Percentiles rank a stretch among this genome's conserved stretches.
These are phyloP conservation scores for Maccullochella peelii DNA, from an alignment of 2,113 vertebrate species.

Conservation along the genomic window DNA sequence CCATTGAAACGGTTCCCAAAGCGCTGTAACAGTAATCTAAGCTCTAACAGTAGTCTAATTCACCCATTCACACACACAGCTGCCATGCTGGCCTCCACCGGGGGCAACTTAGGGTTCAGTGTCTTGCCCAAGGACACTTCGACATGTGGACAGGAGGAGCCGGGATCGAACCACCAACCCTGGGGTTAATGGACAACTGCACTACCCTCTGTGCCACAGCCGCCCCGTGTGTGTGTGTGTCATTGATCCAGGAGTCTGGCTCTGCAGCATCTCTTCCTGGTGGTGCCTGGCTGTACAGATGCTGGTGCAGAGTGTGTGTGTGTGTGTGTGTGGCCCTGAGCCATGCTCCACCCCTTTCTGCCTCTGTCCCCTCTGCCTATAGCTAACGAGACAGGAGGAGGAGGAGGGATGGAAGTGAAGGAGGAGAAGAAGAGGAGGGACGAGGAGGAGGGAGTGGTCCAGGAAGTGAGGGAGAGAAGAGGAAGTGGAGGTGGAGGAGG, in stretches of 20 bases:
- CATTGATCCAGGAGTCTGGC: slow-evolving; percentile 47
- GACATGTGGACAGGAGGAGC: no score
- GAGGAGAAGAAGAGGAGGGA: slow-evolving; percentile 16
- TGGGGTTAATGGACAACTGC: no score
- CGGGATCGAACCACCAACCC: no score
- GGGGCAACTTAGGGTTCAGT: no score
- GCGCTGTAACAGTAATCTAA: no score
- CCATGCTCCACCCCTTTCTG: slow-evolving; percentile 67
- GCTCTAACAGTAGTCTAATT: no score
- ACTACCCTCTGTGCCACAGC: no score
- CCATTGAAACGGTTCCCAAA: no score
- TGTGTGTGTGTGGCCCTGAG: slow-evolving; percentile 52
- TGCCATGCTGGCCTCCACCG: no score
- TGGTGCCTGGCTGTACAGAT: slow-evolving; percentile 73
- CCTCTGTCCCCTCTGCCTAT: slow-evolving; percentile 21
- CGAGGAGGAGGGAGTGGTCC: slow-evolving; percentile 60
- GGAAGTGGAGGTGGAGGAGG: slow-evolving; percentile 46
- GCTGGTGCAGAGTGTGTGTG: slow-evolving; percentile 49
- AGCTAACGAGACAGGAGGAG: slow-evolving; percentile 47
- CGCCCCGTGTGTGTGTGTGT: slow-evolving; percentile 31
- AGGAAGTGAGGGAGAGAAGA: slow-evolving; percentile 25
- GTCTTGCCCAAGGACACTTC: no score
- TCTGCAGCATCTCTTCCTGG: slow-evolving; percentile 78
- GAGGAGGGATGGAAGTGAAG: slow-evolving; percentile 7
- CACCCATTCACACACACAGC: no score